Evolutionary conservation across 2,113 vertebrate species (phyloP).

Genomic region (Bos taurus): DNA sequence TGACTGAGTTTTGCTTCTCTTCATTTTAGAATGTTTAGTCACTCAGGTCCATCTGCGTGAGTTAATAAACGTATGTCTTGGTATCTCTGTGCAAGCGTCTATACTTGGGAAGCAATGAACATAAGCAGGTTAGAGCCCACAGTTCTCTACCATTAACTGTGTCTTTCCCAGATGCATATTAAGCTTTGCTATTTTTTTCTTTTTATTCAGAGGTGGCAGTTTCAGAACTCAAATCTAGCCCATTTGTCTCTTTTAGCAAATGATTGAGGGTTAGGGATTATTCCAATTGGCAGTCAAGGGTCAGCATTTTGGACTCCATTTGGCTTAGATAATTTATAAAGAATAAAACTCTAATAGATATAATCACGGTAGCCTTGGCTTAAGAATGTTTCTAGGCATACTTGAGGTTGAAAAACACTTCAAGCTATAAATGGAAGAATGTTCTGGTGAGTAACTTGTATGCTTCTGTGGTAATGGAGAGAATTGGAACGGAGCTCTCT

Average conservation of each 20-base stretch:
- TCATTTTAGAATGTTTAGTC: not conserved
- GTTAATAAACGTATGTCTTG: not conserved
- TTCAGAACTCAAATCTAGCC: not conserved
- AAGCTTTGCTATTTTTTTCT: not conserved
- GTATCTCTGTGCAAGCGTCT: not conserved
- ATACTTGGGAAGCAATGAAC: not conserved
- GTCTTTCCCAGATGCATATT: not conserved
- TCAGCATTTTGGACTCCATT: constrained; percentile 51
- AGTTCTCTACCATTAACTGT: constrained; percentile 15
- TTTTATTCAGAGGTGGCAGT: not conserved
- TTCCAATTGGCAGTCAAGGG: constrained; percentile 29
- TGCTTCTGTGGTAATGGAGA: constrained; percentile 37
- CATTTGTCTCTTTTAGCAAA: constrained; percentile 44
- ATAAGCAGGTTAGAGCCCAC: not conserved
- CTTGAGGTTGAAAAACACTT: constrained; percentile 49
- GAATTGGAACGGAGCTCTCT: constrained; percentile 57
- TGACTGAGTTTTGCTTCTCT: not conserved
- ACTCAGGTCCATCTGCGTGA: not conserved
- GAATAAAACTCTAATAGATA: constrained; percentile 47
- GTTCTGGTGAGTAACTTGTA: constrained; percentile 39
- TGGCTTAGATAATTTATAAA: constrained; percentile 44
- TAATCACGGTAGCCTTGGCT: constrained; percentile 34
- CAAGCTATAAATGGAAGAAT: constrained; percentile 43
- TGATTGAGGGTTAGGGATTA: constrained; percentile 21
- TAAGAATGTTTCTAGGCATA: constrained; percentile 34